A percentile compares a stretch with the other conserved stretches of the same genome.
Evolutionary conservation across 1,140 invertebrate genomes (phyloP).

Genomic region (Marisa cornuarietis): DNA sequence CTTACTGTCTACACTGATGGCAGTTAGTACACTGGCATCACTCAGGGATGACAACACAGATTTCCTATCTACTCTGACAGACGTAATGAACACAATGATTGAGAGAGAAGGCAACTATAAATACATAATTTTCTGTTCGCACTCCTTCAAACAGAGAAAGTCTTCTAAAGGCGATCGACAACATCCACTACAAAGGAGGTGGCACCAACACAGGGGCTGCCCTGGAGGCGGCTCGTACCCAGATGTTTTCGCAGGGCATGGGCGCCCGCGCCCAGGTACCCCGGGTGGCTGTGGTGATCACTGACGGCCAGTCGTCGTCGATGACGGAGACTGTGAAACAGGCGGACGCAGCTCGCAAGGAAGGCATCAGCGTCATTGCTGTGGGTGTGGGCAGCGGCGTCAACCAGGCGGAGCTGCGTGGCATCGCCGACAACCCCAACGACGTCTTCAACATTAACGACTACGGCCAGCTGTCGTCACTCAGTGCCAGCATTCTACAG

Average conservation of each 20-base stretch:
- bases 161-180: slow-evolving; percentile 23
- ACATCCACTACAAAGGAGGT: slow-evolving; percentile 39
- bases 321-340: slow-evolving; percentile 31
- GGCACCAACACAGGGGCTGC: slow-evolving; percentile 48
- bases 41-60: too few species aligned
- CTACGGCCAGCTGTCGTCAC: slow-evolving; percentile 41
- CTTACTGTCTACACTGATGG: too few species aligned
- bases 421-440: slow-evolving; percentile 46
- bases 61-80: too few species aligned
- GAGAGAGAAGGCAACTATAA: too few species aligned
- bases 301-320: slow-evolving; percentile 54
- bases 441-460: slow-evolving; percentile 42
- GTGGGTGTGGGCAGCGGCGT: slow-evolving; percentile 50
- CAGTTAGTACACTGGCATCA: too few species aligned
- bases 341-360: slow-evolving; percentile 31
- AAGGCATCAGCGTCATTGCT: slow-evolving; percentile 40
- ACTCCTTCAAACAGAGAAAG: slow-evolving; percentile 4
- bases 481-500: slow-evolving; percentile 34
- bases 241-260: slow-evolving; percentile 41
- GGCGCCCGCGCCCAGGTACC: slow-evolving; percentile 50
- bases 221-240: slow-evolving; percentile 39
- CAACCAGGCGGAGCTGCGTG: slow-evolving; percentile 36
- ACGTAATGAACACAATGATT: too few species aligned
- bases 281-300: slow-evolving; percentile 54
- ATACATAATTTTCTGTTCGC: too few species aligned